Conservation (phyloP, 2,113 vertebrate species). For the Poeciliopsis prolifica region DNA sequence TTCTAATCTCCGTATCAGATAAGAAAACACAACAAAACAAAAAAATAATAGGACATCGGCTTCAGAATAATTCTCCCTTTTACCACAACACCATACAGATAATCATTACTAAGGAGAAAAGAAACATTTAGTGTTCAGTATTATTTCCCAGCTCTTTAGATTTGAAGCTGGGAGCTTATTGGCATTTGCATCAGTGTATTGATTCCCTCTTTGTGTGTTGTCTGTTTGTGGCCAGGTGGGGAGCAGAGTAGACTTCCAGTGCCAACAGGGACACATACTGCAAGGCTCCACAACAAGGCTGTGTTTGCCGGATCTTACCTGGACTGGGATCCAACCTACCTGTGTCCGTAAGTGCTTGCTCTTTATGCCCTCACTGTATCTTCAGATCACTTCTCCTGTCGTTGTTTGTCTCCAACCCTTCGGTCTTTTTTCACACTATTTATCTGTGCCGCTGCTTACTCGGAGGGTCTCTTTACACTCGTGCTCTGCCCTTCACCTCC, state of each 20-base stretch:
- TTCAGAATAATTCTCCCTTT: constrained; percentile 49
- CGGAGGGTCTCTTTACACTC: constrained; percentile 9
- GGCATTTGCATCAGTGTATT: constrained; percentile 67
- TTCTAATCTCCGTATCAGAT: constrained; percentile 37
- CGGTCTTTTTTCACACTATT: constrained; percentile 26
- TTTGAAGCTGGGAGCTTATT: constrained; percentile 55
- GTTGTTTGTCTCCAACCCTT: constrained; percentile 27
- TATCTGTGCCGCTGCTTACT: constrained; percentile 21
- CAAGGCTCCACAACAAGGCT: constrained; percentile 94
- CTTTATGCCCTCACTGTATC: constrained; percentile 9
- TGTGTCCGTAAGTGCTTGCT: constrained; percentile 89
- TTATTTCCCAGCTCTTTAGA: constrained; percentile 59
- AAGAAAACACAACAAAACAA: constrained; percentile 23
- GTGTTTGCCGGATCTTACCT: constrained; percentile 93
- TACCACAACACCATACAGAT: constrained; percentile 55
- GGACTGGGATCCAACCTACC: constrained; percentile 90
- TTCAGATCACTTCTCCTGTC: background rate
- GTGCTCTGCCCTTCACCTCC: constrained; percentile 2
- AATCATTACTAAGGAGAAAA: constrained; percentile 48
- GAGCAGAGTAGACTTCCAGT: constrained; percentile 90
- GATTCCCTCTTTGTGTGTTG: constrained; percentile 56
- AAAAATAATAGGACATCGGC: constrained; percentile 33
- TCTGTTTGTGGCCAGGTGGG: constrained; percentile 81
- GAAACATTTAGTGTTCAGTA: constrained; percentile 36
- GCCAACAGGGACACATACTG: constrained; percentile 94